phyloP scores from a whole-genome alignment of 2,888 invertebrate species.

The Diloba caeruleocephala region DNA sequence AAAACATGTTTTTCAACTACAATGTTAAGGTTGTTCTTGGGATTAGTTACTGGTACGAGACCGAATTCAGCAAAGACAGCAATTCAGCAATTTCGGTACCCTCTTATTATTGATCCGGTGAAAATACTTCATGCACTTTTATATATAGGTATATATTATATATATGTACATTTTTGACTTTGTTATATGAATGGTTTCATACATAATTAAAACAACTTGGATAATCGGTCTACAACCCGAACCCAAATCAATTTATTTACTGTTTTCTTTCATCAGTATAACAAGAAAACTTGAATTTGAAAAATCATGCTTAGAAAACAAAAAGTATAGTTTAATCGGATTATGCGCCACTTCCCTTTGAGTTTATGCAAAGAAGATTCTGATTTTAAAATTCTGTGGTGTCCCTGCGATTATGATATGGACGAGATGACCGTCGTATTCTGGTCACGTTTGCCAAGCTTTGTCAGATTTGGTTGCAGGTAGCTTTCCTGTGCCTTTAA shows the following conservation, averaged over 20 bases:
- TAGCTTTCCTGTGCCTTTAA: conserved; percentile 54
- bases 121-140: too few species aligned
- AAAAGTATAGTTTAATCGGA: conserved; percentile 26
- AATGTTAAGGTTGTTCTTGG: too few species aligned
- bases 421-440: conserved; percentile 70
- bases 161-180: too few species aligned
- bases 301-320: background rate
- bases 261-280: background rate
- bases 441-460: conserved; percentile 77
- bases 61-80: too few species aligned
- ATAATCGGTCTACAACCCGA: too few species aligned
- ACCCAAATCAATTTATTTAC: background rate
- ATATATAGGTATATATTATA: too few species aligned
- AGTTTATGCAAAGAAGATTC: conserved; percentile 57
- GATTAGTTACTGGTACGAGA: too few species aligned
- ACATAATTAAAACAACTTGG: too few species aligned
- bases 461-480: conserved; percentile 78
- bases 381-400: conserved; percentile 76
- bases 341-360: conserved; percentile 46
- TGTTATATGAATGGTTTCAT: too few species aligned
- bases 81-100: too few species aligned
- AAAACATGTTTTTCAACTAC: too few species aligned
- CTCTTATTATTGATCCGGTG: too few species aligned
- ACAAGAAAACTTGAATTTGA: background rate
- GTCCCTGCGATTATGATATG: conserved; percentile 77